Evolutionary conservation across 2,888 invertebrate genomes (phyloP), one percentile per base, ranked within the genome.

Genomic region (Ecdyonurus torrentis): DNA sequence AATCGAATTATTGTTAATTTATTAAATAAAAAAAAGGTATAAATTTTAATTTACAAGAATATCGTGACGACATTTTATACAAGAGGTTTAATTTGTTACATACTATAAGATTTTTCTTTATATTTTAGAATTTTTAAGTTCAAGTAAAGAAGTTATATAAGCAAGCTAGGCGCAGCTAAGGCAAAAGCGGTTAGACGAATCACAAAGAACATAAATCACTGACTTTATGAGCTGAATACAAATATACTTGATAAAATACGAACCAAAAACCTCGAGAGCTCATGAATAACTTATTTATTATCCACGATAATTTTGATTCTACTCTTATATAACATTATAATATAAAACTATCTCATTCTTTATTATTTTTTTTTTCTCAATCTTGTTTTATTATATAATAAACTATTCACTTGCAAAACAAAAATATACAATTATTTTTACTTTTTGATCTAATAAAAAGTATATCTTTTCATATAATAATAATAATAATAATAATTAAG

Each of bases 171-270:
- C n/a, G n/a, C n/a, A n/a, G n/a, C n/a, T n/a, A n/a, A n/a, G n/a
- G n/a, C n/a, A n/a, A n/a, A n/a, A n/a, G 37, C 37, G 37, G 37
- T 15, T 15, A 10, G 37, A 15, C 37, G 37, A 15, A 5, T 55
- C 55, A 20, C 19, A 55, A 20, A 7, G 55, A n/a, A 55, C 55
- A 55, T 55, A 55, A 55, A 55, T 55, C 55, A 55, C 55, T 55
- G 55, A n/a, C 55, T 55, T 55, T 55, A 55, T 55, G 55, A 55
- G 55, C 55, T 55, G 55, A 55, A 55, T 55, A 55, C 55, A 55
- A 55, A 55, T 55, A 55, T 22, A 55, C 55, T 55, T 55, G 55
- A 55, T 55, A 55, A 55, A 10, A 55, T 55, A 55, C 55, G 55
- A 55, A 55, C 19, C 55, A n/a, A 20, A 22, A 7, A 18, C 50